These are phyloP conservation scores for Echinometra lucunter DNA, from an alignment of 53 echinoderm and acorn worm species.

Conservation along the genomic window DNA sequence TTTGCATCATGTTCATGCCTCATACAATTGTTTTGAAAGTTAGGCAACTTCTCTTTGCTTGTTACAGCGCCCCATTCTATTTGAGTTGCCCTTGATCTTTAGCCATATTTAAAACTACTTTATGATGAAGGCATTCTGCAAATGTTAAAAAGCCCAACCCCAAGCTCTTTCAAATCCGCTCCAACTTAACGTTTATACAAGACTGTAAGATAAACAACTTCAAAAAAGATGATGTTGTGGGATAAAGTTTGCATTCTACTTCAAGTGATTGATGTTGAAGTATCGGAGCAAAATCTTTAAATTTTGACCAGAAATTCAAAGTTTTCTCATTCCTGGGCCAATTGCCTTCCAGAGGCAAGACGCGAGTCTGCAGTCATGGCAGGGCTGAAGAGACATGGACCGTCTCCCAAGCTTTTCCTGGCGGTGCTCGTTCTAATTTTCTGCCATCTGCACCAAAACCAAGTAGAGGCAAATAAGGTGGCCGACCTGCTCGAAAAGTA, in stretches of 20 bases:
- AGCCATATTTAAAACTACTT: not conserved
- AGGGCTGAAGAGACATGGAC: not conserved
- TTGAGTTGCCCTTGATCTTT: not conserved
- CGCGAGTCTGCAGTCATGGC: not conserved
- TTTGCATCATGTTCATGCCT: too few relatives aligned
- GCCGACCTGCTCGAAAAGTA: not conserved
- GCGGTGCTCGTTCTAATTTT: slow-evolving; percentile 4
- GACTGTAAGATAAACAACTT: not conserved
- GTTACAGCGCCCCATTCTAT: not conserved
- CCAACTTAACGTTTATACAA: not conserved
- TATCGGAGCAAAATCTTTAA: not conserved
- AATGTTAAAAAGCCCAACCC: slow-evolving; percentile 34
- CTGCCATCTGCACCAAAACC: not conserved
- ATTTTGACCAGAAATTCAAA: not conserved
- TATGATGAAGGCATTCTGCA: not conserved
- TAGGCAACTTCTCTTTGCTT: not conserved
- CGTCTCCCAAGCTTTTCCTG: not conserved
- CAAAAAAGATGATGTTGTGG: not conserved
- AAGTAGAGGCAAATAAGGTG: not conserved
- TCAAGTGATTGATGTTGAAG: not conserved
- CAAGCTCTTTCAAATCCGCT: not conserved
- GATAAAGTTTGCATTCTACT: not conserved
- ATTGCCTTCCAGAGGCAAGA: not conserved
- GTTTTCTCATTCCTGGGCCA: not conserved
- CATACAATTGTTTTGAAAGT: not conserved